Base-by-base conservation (phyloP, 1,140 invertebrate genomes). In the Araneus ventricosus region DNA sequence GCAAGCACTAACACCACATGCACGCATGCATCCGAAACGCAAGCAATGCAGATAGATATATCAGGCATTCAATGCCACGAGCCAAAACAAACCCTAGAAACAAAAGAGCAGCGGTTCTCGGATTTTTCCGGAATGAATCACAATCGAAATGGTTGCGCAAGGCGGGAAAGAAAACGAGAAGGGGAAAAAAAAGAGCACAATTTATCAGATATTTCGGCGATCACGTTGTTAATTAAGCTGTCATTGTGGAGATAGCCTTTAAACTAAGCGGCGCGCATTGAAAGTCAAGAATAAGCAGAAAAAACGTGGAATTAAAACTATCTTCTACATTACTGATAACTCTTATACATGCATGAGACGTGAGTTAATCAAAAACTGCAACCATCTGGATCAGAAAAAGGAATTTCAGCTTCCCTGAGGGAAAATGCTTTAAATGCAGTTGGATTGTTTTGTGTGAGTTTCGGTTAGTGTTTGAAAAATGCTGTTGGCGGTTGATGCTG, bases 141-240 rank as follows among this genome's bases (percentile, higher is more conserved):
- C 45, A 70, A 34, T 27, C 14, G 39, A 75, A 88, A 88, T 88
- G 61, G 22, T 45, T 57, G n/a, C 57, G 22, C 30, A 63, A 80
- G 39, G 85, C 7, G 37, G 37, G 39, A 88, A 10, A 57, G 34
- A 61, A 45, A 57, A 79, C 17, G 27, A 39, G 14, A 79, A 63
- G 34, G 52, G n/a, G 39, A 41, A n/a, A 92, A 92, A 92, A 37
- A 92, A 92, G 6, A 63, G 20, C 17, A 92, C 37, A 75, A 84
- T 67, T 86, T 86, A 92, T 92, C 90, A 92, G 90, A 92, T 92
- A 92, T 85, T 63, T 85, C 34, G 0, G 1, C 57, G 79, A 86
- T 88, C 84, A 87, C 45, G 91, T 45, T 93, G 84, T 93, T 93
- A 93, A 93, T 93, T 88, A 93, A 93, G 70, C 85, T 93, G 91